A percentile compares a stretch with the other conserved stretches of the same genome.
phyloP scores from a whole-genome alignment of 1,140 invertebrate species.

The Pseudoatta argentina region DNA sequence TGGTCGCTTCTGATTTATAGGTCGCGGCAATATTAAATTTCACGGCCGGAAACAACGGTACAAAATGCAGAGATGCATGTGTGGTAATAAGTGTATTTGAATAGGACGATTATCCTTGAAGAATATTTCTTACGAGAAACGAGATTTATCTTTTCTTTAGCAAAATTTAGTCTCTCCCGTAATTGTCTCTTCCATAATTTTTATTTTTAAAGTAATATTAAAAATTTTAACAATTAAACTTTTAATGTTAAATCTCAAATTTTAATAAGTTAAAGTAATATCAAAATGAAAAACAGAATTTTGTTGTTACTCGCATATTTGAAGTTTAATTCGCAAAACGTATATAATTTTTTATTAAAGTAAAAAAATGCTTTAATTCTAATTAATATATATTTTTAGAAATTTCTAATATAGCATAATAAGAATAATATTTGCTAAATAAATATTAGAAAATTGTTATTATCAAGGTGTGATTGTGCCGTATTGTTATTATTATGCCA shows the following conservation, averaged over 20 bases:
- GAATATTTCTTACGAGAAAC: neutral
- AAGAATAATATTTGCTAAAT: neutral
- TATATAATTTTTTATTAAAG: neutral
- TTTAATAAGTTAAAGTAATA: conserved; percentile 2
- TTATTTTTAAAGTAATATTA: neutral
- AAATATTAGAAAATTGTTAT: neutral
- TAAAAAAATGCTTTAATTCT: neutral
- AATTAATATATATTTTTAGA: conserved; percentile 10
- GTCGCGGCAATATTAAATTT: conserved; percentile 48
- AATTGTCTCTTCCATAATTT: neutral
- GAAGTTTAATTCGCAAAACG: neutral
- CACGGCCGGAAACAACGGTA: conserved; percentile 20
- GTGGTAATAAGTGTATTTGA: conserved; percentile 12
- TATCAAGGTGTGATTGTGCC: neutral
- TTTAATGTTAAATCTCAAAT: neutral
- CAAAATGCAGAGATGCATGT: conserved; percentile 4
- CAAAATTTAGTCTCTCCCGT: neutral
- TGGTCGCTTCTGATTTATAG: conserved; percentile 51
- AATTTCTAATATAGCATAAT: neutral
- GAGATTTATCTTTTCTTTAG: neutral
- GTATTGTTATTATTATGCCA: neutral
- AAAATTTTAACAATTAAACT: neutral
- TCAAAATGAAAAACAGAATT: neutral
- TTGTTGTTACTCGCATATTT: neutral
- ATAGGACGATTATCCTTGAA: neutral